Base-by-base conservation (phyloP, 2,113 vertebrate genomes). In the Cryptomyrus ogoouensis region DNA sequence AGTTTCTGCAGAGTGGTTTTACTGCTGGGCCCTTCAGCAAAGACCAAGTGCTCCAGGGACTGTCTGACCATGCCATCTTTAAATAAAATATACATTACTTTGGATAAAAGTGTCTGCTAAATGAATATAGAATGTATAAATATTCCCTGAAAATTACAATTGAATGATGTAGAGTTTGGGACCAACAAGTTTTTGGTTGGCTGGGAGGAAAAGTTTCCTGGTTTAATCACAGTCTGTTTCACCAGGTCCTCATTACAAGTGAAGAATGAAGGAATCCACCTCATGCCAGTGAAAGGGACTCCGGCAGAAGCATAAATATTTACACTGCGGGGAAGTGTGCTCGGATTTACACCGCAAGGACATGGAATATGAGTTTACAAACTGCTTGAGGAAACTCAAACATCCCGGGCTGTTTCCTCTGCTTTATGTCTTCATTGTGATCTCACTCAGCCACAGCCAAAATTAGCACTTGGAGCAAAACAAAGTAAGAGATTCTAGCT, bases 341-440 rank as follows among this genome's bases (percentile, higher is more conserved):
- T 39, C 35, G 2, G 74, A 80, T 35, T 42, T 80, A 80, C 74
- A 80, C 74, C 5, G 74, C 35, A 17, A 39, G 31, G 35, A 80
- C 74, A 19, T 8, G 35, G 74, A 80, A 80, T 42, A 80, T 80
- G 74, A 80, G 74, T 80, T 80, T 80, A 80, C 74, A 80, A 80
- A 80, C 74, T 80, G 74, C 74, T 80, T 42, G 74, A 80, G 31
- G 35, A 80, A 35, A 80, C 35, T 80, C 74, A 80, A 80, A 80
- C 74, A 80, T 80, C 74, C 35, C 74, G 42, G 74, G 35, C 74
- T 10, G 35, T 80, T 42, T 80, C 74, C 74, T 80, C 31, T 80
- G 74, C 35, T 80, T 42, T 80, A 80, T 42, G 74, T 80, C 74
- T 35, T 80, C 35, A 80, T 80, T 39, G 74, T 80, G 74, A 80